phyloP scores from a whole-genome alignment of 1,140 invertebrate genomes.

The Drosophila mayri region DNA sequence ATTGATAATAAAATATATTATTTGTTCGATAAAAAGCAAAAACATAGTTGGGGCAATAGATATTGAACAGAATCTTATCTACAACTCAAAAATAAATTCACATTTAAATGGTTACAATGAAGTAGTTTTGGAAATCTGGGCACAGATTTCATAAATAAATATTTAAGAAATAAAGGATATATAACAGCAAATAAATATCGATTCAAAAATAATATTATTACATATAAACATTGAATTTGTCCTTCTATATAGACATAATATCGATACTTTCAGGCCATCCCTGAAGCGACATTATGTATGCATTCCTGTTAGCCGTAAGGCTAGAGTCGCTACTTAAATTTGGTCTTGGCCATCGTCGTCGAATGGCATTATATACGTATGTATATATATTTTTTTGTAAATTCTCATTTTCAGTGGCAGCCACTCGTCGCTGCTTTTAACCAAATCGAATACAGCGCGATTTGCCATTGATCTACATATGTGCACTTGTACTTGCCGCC shows the following conservation, averaged over 20 bases:
- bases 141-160: not conserved
- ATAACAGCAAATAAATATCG: not conserved
- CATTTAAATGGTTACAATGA: not conserved
- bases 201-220: not conserved
- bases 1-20: not conserved
- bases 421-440: slow-evolving; percentile 56
- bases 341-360: slow-evolving; percentile 55
- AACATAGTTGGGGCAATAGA: not conserved
- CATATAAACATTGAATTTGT: not conserved
- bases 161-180: slow-evolving; percentile 7
- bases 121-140: not conserved
- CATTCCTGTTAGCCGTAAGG: slow-evolving; percentile 64
- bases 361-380: slow-evolving; percentile 46
- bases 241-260: not conserved
- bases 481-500: slow-evolving; percentile 68
- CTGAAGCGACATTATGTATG: not conserved
- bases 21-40: not conserved
- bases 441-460: slow-evolving; percentile 61
- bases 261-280: not conserved
- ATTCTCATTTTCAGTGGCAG: slow-evolving; percentile 49
- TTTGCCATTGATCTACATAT: slow-evolving; percentile 82
- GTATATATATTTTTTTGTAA: slow-evolving; percentile 1
- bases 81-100: not conserved
- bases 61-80: not conserved
- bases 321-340: slow-evolving; percentile 55